A percentile compares a stretch with the other conserved stretches of the same genome.
Evolutionary conservation across 2,113 vertebrate species (phyloP).

Genomic region (Pseudorasbora parva): DNA sequence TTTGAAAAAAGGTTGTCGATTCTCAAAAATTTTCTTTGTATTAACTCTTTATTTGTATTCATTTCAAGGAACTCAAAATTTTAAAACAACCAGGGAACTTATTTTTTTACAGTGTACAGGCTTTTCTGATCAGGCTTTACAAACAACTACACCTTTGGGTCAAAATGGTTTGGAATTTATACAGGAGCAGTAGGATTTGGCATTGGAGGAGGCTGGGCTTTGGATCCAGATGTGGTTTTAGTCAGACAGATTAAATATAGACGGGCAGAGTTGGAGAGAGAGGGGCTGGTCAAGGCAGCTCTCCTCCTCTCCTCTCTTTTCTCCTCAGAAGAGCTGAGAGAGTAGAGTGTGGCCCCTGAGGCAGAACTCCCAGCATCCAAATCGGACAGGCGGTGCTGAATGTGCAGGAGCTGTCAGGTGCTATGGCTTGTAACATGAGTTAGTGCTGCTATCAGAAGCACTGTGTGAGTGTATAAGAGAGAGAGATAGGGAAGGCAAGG

Average conservation of each 20-base stretch:
- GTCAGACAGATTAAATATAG: slow-evolving; percentile 46
- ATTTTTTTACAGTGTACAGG: too few relatives aligned
- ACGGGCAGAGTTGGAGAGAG: slow-evolving; percentile 7
- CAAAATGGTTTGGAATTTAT: background rate
- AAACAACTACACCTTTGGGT: background rate
- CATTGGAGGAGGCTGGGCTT: background rate
- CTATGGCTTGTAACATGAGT: slow-evolving; percentile 69
- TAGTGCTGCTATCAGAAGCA: slow-evolving; percentile 63
- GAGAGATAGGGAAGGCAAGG: slow-evolving; percentile 37
- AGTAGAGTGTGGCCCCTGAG: slow-evolving; percentile 62
- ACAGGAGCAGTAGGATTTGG: background rate
- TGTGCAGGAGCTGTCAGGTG: slow-evolving; percentile 71
- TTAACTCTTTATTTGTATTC: too few relatives aligned
- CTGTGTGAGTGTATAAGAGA: slow-evolving; percentile 54
- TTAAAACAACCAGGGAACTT: too few relatives aligned
- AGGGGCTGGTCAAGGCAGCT: slow-evolving; percentile 33
- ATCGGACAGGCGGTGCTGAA: slow-evolving; percentile 72
- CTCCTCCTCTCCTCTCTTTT: slow-evolving; percentile 37
- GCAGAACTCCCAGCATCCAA: slow-evolving; percentile 66
- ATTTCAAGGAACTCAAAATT: too few relatives aligned
- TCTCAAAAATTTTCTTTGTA: too few relatives aligned
- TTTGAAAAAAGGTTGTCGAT: too few relatives aligned
- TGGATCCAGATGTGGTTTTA: slow-evolving; percentile 41
- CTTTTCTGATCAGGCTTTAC: background rate
- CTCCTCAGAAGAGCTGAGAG: slow-evolving; percentile 59